Percentiles rank a stretch among this genome's conserved stretches.
These are phyloP conservation scores for Oegoconia quadripuncta DNA, from an alignment of 2,888 invertebrate species.

Conservation along the genomic window DNA sequence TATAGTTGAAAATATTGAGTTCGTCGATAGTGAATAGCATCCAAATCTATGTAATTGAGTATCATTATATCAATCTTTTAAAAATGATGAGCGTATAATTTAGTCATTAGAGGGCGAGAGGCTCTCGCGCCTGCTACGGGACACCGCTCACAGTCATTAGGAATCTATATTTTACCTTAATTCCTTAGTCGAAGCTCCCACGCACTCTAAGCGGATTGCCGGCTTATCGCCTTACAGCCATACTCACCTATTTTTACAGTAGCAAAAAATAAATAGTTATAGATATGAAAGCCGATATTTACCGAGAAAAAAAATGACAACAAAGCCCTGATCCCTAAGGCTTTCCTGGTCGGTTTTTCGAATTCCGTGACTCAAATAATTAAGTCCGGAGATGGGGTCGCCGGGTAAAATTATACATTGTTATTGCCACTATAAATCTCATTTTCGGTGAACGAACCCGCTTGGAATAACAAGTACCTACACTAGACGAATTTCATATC, in stretches of 20 bases:
- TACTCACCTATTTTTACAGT: conserved; percentile 66
- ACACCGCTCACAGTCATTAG: conserved; percentile 45
- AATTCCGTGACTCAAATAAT: conserved; percentile 78
- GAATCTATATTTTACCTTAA: conserved; percentile 70
- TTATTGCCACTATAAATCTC: conserved; percentile 72
- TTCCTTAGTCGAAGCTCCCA: conserved; percentile 53
- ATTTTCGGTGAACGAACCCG: conserved; percentile 63
- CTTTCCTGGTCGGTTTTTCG: conserved; percentile 66
- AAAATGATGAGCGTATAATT: conserved; percentile 7
- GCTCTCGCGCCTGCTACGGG: conserved; percentile 26
- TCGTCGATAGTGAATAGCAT: too few species aligned
- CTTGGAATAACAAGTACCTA: conserved; percentile 58
- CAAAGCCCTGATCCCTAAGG: conserved; percentile 66
- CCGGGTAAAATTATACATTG: conserved; percentile 71
- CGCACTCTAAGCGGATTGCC: conserved; percentile 72
- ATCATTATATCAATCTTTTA: conserved; percentile 4
- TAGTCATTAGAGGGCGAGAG: conserved; percentile 16
- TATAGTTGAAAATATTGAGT: neutral
- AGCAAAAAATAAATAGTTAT: conserved; percentile 62
- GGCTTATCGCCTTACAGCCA: conserved; percentile 66
- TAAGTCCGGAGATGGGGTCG: conserved; percentile 66
- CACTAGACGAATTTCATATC: conserved; percentile 41
- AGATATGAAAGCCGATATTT: conserved; percentile 49
- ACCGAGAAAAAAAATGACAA: conserved; percentile 55
- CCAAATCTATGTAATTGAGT: neutral